Evolutionary conservation across 2,797 vertebrate genomes (phyloP), one percentile per base, ranked within the genome.

Genomic region (Ceryle rudis): DNA sequence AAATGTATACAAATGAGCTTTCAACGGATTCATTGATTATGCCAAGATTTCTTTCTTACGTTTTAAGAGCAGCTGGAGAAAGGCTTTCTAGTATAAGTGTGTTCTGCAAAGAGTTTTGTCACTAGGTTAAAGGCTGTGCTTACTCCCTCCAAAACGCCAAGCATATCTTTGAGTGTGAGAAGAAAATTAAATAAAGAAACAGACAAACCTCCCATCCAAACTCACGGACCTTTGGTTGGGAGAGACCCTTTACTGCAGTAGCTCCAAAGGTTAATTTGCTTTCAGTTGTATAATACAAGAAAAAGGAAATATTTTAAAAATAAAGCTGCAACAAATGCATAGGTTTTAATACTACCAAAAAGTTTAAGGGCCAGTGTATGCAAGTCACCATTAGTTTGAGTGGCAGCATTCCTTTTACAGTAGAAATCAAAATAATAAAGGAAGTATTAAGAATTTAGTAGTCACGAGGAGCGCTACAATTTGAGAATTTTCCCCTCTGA

Each of bases 111-210:
- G 47, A 37, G 29, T 71, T 93, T 70, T 91, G 72, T 41, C 75
- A 86, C 41, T 81, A 37, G 81, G 91, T 82, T 95, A 96, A 93
- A 94, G 83, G 82, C 87, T 91, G n/a, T 74, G 52, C 44, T 94
- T 61, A 77, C 64, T 89, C 81, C 77, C 79, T 95, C 61, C 72
- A 52, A 91, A 91, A 97, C 95, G 69, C 94, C 96, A 91, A 69
- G 46, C 95, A 86, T 95, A 96, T 69, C 85, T 97, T 29, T 23
- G 47, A 86, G 52, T 54, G 82, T 71, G 94, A 96, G 84, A 82
- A 83, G 87, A 91, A 96, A 95, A 95, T 90, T 88, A 81, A 95
- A 95, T 95, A 95, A 96, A 87, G 96, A 91, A 96, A 81, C 85
- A 92, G 86, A 77, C 86, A 87, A 87, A 91, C 71, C 47, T 87